Evolutionary conservation across 2,888 invertebrate species (phyloP).

Genomic region (Scaptomyza reducta): DNA sequence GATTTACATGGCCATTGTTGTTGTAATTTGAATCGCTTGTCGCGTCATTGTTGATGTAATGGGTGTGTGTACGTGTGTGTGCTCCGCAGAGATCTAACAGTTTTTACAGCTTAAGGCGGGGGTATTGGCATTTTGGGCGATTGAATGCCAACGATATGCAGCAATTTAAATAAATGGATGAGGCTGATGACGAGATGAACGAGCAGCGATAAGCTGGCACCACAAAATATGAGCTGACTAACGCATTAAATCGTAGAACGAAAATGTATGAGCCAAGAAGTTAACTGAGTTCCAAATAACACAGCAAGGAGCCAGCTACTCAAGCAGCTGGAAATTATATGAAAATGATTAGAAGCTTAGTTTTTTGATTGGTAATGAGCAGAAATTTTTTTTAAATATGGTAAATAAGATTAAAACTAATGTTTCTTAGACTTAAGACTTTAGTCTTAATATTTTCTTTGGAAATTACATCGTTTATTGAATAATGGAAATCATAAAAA

Average conservation of each 20-base stretch:
- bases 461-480: no score
- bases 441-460: no score
- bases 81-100: conserved; percentile 16
- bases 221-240: conserved; percentile 26
- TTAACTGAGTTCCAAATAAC: conserved; percentile 14
- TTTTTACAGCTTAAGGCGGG: conserved; percentile 27
- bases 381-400: no score
- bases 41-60: conserved; percentile 30
- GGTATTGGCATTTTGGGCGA: conserved; percentile 35
- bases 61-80: conserved; percentile 31
- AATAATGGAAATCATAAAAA: no score
- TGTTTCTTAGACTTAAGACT: not conserved
- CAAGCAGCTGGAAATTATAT: conserved; percentile 21
- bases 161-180: conserved; percentile 54
- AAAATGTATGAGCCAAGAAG: not conserved
- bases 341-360: not conserved
- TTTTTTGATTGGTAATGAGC: not conserved
- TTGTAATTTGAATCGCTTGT: conserved; percentile 56
- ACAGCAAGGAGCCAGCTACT: conserved; percentile 39
- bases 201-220: conserved; percentile 32
- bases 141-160: conserved; percentile 46
- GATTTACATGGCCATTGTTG: conserved; percentile 71
- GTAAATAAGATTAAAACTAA: not conserved
- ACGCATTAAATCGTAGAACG: conserved; percentile 5
- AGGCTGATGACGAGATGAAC: conserved; percentile 41